Conservation (phyloP, 2,113 vertebrate genomes). For the sheep (Ovis aries) region DNA sequence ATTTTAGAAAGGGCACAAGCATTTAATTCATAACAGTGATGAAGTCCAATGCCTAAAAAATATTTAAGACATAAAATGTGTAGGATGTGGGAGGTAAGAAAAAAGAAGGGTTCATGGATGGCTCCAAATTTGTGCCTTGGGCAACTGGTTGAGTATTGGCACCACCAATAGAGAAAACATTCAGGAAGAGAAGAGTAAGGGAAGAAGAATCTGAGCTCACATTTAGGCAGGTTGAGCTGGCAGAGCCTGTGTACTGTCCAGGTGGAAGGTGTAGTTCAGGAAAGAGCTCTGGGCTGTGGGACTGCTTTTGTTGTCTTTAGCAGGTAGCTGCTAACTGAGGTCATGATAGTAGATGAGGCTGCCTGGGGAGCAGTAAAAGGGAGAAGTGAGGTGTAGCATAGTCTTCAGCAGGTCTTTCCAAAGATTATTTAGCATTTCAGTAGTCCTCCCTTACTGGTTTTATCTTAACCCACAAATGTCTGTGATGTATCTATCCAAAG, state of each 20-base stretch:
- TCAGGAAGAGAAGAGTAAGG: background rate
- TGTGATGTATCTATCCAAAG: background rate
- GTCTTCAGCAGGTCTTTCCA: background rate
- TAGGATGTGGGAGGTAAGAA: background rate
- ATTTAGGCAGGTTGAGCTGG: background rate
- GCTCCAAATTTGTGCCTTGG: background rate
- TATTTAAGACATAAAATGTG: background rate
- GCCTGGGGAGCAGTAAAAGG: background rate
- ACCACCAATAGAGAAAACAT: background rate
- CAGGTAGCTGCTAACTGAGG: background rate
- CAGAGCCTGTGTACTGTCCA: background rate
- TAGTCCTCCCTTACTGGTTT: background rate
- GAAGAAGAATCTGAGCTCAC: background rate
- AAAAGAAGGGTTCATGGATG: background rate
- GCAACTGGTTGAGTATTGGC: background rate
- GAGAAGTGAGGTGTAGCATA: background rate
- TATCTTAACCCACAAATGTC: background rate
- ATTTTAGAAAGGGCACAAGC: background rate
- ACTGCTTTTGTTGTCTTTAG: background rate
- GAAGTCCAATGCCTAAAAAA: background rate
- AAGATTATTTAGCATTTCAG: background rate
- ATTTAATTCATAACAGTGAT: background rate
- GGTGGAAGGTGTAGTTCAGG: background rate
- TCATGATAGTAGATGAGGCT: background rate
- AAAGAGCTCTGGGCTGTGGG: background rate